Evolutionary conservation across 2,888 invertebrate species (phyloP).

Genomic region (Acheta domesticus): DNA sequence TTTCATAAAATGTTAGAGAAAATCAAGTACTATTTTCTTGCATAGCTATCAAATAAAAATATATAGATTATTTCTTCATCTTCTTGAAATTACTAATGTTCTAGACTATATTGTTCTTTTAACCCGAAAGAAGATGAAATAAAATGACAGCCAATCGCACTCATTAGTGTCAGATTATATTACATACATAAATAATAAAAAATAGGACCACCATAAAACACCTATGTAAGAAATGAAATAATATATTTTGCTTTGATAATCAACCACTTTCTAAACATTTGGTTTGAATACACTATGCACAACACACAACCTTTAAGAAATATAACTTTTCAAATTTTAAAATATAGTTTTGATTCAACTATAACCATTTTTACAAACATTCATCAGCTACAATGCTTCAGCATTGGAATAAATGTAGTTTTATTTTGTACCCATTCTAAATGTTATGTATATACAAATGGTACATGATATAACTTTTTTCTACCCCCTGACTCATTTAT

Average conservation of each 20-base stretch:
- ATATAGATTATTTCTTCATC: neutral
- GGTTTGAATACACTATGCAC: conserved; percentile 11
- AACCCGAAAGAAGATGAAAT: neutral
- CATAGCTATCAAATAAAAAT: neutral
- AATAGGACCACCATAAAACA: neutral
- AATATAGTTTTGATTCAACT: conserved; percentile 3
- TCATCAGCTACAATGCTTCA: conserved; percentile 18
- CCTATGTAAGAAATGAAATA: neutral
- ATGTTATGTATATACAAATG: conserved; percentile 2
- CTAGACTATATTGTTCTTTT: neutral
- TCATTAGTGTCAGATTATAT: neutral
- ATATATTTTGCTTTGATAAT: conserved; percentile 18
- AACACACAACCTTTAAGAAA: conserved; percentile 18
- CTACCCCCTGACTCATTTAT: neutral
- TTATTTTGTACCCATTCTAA: neutral
- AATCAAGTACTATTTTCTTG: too few relatives aligned
- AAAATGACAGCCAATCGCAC: neutral
- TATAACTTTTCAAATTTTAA: conserved; percentile 18
- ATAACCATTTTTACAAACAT: conserved; percentile 18
- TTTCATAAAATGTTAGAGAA: too few relatives aligned
- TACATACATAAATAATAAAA: neutral
- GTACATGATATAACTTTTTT: conserved; percentile 9
- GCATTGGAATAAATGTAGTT: conserved; percentile 2
- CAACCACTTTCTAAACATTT: conserved; percentile 18
- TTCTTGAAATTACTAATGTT: neutral